Evolutionary conservation across 53 echinoderm and acorn worm species (phyloP), one percentile per base, ranked within the genome.

Genomic region (Stichopus horrens): DNA sequence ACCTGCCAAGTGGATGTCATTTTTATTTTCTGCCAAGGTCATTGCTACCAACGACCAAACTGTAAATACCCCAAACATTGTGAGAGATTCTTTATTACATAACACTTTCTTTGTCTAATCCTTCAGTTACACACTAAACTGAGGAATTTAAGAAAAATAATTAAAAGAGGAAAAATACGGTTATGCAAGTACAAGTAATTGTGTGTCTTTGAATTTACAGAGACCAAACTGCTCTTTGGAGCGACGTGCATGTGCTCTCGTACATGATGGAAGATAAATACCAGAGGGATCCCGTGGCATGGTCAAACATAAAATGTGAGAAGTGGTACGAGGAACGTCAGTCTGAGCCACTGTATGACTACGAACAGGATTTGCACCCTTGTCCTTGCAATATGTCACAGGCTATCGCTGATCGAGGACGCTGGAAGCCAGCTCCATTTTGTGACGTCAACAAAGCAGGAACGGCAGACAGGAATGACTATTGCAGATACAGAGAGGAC

Each of bases 331-430:
- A 93, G 19, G 37, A 88, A 67, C 55, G 79, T 8, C 68, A 83
- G 55, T 20, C 22, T 11, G 93, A 95, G 85, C 85, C 87, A 8
- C 87, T 86, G 21, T 93, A 89, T 52, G 91, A 89, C 6, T 87
- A 76, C 19, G 94, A 88, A 22, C 76, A 90, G 82, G 88, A 88
- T 53, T 74, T 91, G 18, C 75, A 83, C 18, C 90, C 92, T 13
- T 95, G 96, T 75, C 96, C 96, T 60, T 95, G 96, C 86, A 93
- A 95, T 81, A 86, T 95, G 10, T 92, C 92, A 9, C 92, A 92
- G 75, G 96, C 96, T 5, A 83, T 95, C 37, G 92, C 93, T 37
- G 96, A 95, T 55, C 88, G 92, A 86, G 96, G 92, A 77, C 92
- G 93, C 81, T 95, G 93, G 60, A 90, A 88, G 58, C 96, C 96